These are phyloP conservation scores for Brachionichthys hirsutus DNA, from an alignment of 2,113 vertebrate genomes.

Conservation along the genomic window DNA sequence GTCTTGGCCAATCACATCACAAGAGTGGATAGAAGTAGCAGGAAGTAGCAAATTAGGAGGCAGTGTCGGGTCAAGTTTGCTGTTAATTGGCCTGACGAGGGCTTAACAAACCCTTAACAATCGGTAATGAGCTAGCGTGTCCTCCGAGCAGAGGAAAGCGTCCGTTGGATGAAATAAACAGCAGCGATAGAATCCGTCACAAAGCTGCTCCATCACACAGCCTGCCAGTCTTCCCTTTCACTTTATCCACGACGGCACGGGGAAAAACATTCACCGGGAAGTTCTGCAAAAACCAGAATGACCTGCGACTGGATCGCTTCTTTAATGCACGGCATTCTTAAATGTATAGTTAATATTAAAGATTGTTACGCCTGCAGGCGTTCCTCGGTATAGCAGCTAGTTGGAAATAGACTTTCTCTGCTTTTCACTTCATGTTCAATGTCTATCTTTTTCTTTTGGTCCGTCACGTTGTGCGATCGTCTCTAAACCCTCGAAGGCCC, in stretches of 20 bases:
- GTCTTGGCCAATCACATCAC: constrained; percentile 69
- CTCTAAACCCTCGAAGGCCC: not conserved
- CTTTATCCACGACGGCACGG: constrained; percentile 10
- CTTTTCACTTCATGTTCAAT: not conserved
- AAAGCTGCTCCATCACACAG: constrained; percentile 22
- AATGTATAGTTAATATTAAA: constrained; percentile 5
- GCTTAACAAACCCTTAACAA: constrained; percentile 58
- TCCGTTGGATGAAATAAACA: constrained; percentile 50
- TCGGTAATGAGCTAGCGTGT: constrained; percentile 67
- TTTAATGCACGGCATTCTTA: not conserved
- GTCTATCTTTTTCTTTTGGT: not conserved
- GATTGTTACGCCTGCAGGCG: not conserved
- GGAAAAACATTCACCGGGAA: constrained; percentile 11
- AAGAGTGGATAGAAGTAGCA: constrained; percentile 32
- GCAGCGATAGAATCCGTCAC: constrained; percentile 41
- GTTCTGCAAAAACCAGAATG: constrained; percentile 11
- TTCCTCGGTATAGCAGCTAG: too few relatives aligned
- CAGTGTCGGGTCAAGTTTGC: constrained; percentile 62
- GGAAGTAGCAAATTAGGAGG: constrained; percentile 57
- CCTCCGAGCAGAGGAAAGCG: constrained; percentile 52
- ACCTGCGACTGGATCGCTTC: not conserved
- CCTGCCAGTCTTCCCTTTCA: constrained; percentile 30
- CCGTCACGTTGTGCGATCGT: constrained; percentile 5
- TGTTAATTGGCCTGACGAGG: constrained; percentile 65
- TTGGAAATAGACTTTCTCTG: not conserved